Conservation (phyloP, 2,113 vertebrate genomes). For the Carettochelys insculpta region DNA sequence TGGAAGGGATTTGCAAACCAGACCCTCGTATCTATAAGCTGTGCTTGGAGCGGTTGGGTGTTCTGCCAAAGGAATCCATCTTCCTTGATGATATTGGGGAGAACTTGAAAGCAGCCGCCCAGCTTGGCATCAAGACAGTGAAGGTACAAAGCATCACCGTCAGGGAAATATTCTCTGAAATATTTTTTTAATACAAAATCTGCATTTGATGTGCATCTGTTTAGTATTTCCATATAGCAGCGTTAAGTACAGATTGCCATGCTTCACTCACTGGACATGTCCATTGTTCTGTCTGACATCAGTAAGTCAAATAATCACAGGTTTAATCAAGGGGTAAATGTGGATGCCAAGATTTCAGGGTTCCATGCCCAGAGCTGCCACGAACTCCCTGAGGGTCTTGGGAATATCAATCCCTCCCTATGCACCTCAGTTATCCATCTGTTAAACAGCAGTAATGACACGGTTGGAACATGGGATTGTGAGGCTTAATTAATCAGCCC, state of each 20-base stretch:
- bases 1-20: conserved; percentile 76
- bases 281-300: not conserved
- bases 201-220: not conserved
- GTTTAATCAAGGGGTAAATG: not conserved
- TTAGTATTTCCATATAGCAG: not conserved
- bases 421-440: not conserved
- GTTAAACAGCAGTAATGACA: not conserved
- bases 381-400: not conserved
- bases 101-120: conserved; percentile 78
- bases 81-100: conserved; percentile 80
- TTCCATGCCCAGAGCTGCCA: not conserved
- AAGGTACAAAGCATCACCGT: conserved; percentile 68
- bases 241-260: rapidly evolving
- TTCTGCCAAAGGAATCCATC: conserved; percentile 78
- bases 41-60: conserved; percentile 75
- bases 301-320: not conserved
- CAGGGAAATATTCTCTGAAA: not conserved
- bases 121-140: conserved; percentile 80
- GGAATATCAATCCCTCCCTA: not conserved
- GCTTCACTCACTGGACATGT: not conserved
- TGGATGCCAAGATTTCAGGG: not conserved
- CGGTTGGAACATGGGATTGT: not conserved
- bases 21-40: conserved; percentile 75
- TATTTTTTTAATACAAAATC: not conserved
- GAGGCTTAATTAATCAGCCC: not conserved